Base-by-base conservation (phyloP, 30 jellyfish, hydroid and myxozoan species). In the Rhopilema esculentum region DNA sequence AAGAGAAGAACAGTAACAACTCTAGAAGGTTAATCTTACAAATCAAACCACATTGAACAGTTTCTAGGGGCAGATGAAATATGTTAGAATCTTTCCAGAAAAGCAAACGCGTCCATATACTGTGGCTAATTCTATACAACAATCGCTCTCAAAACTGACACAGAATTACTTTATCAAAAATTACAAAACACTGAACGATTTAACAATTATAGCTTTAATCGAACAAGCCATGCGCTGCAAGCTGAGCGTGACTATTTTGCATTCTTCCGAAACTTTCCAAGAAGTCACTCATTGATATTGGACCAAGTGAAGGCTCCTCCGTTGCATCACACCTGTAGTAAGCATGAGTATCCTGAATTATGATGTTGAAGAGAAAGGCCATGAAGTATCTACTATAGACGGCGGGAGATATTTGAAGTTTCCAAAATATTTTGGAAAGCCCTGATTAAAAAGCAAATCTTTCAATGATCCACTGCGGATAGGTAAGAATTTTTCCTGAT, bases 161-260 rank as follows among this genome's bases (percentile, higher is more conserved):
- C 63, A 21, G 24, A 21, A 12, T n/a, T n/a, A n/a, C n/a, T n/a
- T n/a, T n/a, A n/a, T 8, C n/a, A 30, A 0, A 0, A 30, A 12
- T 17, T 15, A 32, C 25, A 32, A 71, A 15, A 71, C 0, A 0
- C 9, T 16, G 25, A 12, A 67, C 79, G 17, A 21, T 22, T 19
- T 63, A 7, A 19, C 29, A 63, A 63, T 24, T 7, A 18, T 2
- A 19, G 29, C 17, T 17, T 71, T 7, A 9, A 8, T 74, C 88
- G n/a, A 57, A 72, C 15, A 85, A 18, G 62, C 94, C 94, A 85
- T 85, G 83, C 27, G 85, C 62, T 18, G 88, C 79, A 49, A 85
- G 32, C 70, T 72, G 22, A 18, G 1, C n/a, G 27, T 85, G 94
- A 32, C 83, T 85, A 25, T 64, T 85, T 22, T 68, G 75, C 94